Conservation (phyloP, 1,140 invertebrate species). For the Cotesia typhae region DNA sequence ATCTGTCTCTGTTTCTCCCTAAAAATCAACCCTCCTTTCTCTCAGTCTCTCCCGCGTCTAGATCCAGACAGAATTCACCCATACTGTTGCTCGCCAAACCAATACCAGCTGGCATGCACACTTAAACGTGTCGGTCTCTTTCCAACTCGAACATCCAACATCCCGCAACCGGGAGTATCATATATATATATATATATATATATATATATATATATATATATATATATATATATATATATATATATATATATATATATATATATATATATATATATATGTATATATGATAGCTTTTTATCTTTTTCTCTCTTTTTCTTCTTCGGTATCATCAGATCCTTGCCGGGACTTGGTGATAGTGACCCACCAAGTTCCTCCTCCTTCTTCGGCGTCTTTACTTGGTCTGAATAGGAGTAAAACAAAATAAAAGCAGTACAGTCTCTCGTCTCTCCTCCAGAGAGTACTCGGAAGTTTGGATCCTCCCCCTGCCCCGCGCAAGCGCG, state of each 20-base stretch:
- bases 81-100: background rate
- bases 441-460: conserved; percentile 32
- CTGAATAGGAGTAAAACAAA: background rate
- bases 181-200: too few species aligned
- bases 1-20: too few species aligned
- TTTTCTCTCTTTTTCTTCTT: conserved; percentile 34
- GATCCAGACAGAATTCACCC: too few species aligned
- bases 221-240: too few species aligned
- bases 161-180: conserved; percentile 49
- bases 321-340: background rate
- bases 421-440: too few species aligned
- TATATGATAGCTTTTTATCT: background rate
- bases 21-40: conserved; percentile 40
- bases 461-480: conserved; percentile 17
- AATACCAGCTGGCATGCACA: conserved; percentile 20
- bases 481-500: conserved; percentile 14
- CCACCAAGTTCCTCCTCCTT: conserved; percentile 29
- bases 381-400: conserved; percentile 39
- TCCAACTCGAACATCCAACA: conserved; percentile 44
- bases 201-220: too few species aligned
- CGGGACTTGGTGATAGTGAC: conserved; percentile 37
- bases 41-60: conserved; percentile 12
- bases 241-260: too few species aligned
- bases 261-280: too few species aligned
- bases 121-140: conserved; percentile 37